Percentiles rank a stretch among this genome's conserved stretches.
Evolutionary conservation across 1,140 invertebrate species (phyloP).

Genomic region (Armadillidium nasatum): DNA sequence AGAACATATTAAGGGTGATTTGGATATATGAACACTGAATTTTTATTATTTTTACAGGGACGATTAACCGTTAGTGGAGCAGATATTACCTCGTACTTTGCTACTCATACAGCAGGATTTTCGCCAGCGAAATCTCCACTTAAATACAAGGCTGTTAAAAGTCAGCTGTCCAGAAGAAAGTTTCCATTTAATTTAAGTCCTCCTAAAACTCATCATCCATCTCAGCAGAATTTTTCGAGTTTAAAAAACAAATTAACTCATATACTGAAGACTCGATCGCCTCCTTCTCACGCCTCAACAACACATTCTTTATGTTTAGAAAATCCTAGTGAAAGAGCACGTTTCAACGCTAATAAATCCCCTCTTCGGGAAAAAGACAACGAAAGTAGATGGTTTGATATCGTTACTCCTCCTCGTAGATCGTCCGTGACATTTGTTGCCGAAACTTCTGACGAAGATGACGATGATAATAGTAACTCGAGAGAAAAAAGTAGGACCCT

Average conservation of each 20-base stretch:
- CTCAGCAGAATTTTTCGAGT: background rate
- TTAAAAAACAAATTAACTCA: background rate
- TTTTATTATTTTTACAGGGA: background rate
- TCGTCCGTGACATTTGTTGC: too few species aligned
- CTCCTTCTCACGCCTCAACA: background rate
- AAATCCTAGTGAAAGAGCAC: too few species aligned
- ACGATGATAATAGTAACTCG: too few species aligned
- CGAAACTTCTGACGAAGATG: too few species aligned
- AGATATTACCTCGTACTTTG: background rate
- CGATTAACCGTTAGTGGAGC: background rate
- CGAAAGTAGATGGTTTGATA: too few species aligned
- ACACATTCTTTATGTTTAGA: too few species aligned
- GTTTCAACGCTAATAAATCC: too few species aligned
- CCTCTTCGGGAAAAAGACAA: too few species aligned
- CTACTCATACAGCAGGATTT: background rate
- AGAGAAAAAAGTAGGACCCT: too few species aligned
- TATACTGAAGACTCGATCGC: background rate
- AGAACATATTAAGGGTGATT: too few species aligned
- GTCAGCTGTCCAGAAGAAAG: background rate
- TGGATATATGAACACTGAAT: too few species aligned
- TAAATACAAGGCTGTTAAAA: background rate
- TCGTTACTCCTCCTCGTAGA: too few species aligned
- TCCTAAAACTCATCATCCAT: background rate
- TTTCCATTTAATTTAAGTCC: background rate
- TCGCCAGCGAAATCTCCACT: background rate